A percentile compares a stretch with the other conserved stretches of the same genome.
Evolutionary conservation across 2,888 invertebrate genomes (phyloP).

Genomic region (Andrena praecox): DNA sequence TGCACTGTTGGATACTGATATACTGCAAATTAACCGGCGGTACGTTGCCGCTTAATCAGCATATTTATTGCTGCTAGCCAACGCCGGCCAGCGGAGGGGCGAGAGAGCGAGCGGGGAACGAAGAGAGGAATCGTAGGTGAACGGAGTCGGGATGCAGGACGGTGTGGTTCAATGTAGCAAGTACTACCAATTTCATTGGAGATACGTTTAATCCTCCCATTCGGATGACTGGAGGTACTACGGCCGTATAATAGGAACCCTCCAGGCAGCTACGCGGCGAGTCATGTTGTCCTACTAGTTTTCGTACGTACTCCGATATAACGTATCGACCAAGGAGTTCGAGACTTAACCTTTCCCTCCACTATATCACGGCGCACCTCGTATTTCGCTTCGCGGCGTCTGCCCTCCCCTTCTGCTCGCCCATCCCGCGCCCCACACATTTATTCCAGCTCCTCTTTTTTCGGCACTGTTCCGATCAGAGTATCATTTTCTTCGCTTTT

Average conservation of each 20-base stretch:
- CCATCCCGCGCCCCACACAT: constrained; percentile 14
- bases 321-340: constrained; percentile 27
- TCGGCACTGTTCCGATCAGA: neutral
- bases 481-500: neutral
- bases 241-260: constrained; percentile 62
- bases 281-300: constrained; percentile 52
- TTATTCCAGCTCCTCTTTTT: constrained; percentile 25
- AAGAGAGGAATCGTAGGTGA: constrained; percentile 35
- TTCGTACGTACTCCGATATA: constrained; percentile 43
- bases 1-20: constrained; percentile 73
- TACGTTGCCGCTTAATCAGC: constrained; percentile 73
- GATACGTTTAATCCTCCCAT: constrained; percentile 64
- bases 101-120: neutral
- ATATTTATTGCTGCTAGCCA: constrained; percentile 70
- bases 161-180: constrained; percentile 59
- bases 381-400: constrained; percentile 30
- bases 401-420: neutral
- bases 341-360: constrained; percentile 42
- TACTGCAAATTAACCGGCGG: constrained; percentile 73
- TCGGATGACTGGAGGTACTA: constrained; percentile 55
- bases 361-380: constrained; percentile 34
- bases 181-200: constrained; percentile 59
- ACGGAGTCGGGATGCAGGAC: constrained; percentile 40
- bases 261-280: constrained; percentile 46
- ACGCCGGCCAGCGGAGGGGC: neutral